Evolutionary conservation across 1,140 invertebrate genomes (phyloP).

Genomic region (Drosophila albomicans): DNA sequence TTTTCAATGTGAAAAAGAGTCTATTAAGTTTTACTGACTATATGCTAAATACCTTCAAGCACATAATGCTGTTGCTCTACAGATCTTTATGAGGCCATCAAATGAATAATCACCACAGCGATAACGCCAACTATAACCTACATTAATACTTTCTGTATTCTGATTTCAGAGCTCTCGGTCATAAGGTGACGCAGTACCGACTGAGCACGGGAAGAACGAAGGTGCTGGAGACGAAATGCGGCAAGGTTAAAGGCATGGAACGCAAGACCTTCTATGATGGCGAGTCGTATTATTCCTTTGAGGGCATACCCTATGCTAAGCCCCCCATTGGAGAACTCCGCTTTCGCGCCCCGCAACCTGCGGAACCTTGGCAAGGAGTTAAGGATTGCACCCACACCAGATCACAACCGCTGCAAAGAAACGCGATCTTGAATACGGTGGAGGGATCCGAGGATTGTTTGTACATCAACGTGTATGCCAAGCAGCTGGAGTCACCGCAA

Average conservation of each 20-base stretch:
- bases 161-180: conserved; percentile 50
- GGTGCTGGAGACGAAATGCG: conserved; percentile 55
- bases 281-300: conserved; percentile 78
- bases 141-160: neutral
- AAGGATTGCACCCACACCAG: conserved; percentile 82
- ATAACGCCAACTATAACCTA: neutral
- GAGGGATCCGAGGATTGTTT: conserved; percentile 75
- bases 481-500: conserved; percentile 60
- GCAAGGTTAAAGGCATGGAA: conserved; percentile 64
- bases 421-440: conserved; percentile 31
- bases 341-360: conserved; percentile 87
- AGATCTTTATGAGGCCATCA: no score
- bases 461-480: conserved; percentile 75
- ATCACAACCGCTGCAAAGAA: conserved; percentile 65
- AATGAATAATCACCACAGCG: neutral
- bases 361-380: conserved; percentile 85
- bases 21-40: no score
- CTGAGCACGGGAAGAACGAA: conserved; percentile 57
- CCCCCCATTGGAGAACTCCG: conserved; percentile 88
- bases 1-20: no score
- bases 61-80: no score
- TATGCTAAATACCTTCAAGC: no score
- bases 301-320: conserved; percentile 89
- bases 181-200: conserved; percentile 65
- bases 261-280: conserved; percentile 68